Evolutionary conservation across 2,888 invertebrate genomes (phyloP), one percentile per base, ranked within the genome.

Genomic region (Cetonia aurata): DNA sequence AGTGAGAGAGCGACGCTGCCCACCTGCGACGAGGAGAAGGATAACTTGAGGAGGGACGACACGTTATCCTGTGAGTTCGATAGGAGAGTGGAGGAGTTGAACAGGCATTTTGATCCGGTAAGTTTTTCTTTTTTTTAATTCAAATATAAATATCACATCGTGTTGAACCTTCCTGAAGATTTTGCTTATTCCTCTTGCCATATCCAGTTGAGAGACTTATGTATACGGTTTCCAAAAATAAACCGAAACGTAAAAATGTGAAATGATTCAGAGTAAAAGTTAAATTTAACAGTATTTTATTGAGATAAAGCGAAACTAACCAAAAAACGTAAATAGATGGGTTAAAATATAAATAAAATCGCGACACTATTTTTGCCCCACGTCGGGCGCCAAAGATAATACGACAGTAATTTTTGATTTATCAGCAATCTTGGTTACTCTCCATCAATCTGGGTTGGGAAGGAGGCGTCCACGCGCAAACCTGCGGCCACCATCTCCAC

Each of bases 401-500:
- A 4, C 25, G 25, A 25, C 44, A 9, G 13, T 33, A 25, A 56
- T 10, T 56, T 19, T 25, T 25, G 8, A 37, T 71, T 73, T 69
- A 71, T 74, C 81, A 91, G 90, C 89, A 90, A 79, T 93, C 93
- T 0, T 95, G 93, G 94, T 88, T 93, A 80, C 83, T 93, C 46
- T 90, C 92, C 1, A 89, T 95, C 71, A 93, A 93, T 82, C 89
- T 93, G 78, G 94, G 95, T 3, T 95, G 94, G 91, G 94, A 95
- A 84, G 95, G 95, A 74, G 98, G 98, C 67, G 95, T 98, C 66
- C 93, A 95, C 84, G 94, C 96, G 66, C 94, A 95, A 85, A 95
- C 98, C 1, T 99, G 99, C 86, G 98, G 99, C 0, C 99, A 99
- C 86, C 96, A 96, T 85, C 89, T 99, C 71, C 99, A 99, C 86